Evolutionary conservation across 1,140 invertebrate species (phyloP), one percentile per base, ranked within the genome.

Genomic region (Halyomorpha halys): DNA sequence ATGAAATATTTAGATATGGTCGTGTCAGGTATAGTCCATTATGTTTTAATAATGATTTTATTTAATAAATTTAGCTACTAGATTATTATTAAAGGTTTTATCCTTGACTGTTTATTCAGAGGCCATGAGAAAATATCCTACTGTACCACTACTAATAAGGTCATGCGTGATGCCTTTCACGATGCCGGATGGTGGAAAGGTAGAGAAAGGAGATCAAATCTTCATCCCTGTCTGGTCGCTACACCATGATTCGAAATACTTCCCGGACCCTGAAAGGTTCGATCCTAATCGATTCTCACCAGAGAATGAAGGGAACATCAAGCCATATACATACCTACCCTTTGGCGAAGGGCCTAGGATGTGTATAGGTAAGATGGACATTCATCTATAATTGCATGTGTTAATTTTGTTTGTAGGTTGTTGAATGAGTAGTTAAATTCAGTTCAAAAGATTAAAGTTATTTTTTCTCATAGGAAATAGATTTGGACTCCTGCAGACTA

Each of bases 301-400:
- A 62, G 64, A 69, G 51, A 66, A 66, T 23, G 67, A 74, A 21
- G 30, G 66, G 9, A 67, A 68, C 6, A 71, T 74, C 53, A 66
- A 69, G 13, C 74, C 73, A 0, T 67, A 62, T 27, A 74, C 81
- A 0, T 90, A 82, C 71, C 72, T 89, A 27, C 87, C 90, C 0
- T 93, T 92, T 69, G 88, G 88, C 1, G 81, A 84, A 56, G 89
- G 89, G 13, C 83, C 85, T 0, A 78, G 86, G 51, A 85, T 82
- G 71, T 90, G 87, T 71, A 88, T 90, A 68, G 87, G 86, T 82
- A 39, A 39, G 34, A 39, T 11, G 11, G 34, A 11, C 13, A 13
- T 39, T 39, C 11, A 1, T 39, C 34, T n/a, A n/a, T n/a, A n/a
- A n/a, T n/a, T n/a, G n/a, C n/a, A n/a, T n/a, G n/a, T n/a, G n/a